Evolutionary conservation across 2,797 vertebrate genomes (phyloP).

Genomic region (Myotis pilosus): DNA sequence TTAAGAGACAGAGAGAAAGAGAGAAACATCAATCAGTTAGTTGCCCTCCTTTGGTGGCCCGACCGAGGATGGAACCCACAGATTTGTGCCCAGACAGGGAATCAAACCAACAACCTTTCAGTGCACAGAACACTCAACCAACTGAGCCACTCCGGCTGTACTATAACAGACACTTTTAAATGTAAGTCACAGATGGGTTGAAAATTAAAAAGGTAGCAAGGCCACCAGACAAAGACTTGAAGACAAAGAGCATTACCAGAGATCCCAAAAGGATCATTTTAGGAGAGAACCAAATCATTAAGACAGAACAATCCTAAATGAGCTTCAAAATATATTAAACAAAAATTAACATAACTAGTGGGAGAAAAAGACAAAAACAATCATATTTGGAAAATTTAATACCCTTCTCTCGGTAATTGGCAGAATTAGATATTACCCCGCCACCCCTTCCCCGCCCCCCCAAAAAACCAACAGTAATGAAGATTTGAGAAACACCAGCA

Average conservation of each 20-base stretch:
- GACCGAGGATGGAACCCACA: no score
- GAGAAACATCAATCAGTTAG: no score
- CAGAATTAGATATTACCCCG: neutral
- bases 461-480: neutral
- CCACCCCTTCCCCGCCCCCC: neutral
- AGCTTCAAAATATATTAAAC: constrained; percentile 3
- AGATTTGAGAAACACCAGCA: neutral
- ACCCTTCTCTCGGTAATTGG: neutral
- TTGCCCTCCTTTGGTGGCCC: no score
- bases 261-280: neutral
- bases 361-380: neutral
- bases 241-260: neutral
- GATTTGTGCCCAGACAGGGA: neutral
- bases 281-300: neutral
- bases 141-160: neutral
- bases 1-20: no score
- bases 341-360: neutral
- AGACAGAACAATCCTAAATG: neutral
- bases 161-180: neutral
- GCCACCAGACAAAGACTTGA: neutral
- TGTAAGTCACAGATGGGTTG: neutral
- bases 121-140: neutral
- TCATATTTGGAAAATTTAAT: neutral
- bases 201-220: neutral
- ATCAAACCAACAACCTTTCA: neutral